Conservation (phyloP, 2,113 vertebrate genomes). For the Malurus alboscapulatus region DNA sequence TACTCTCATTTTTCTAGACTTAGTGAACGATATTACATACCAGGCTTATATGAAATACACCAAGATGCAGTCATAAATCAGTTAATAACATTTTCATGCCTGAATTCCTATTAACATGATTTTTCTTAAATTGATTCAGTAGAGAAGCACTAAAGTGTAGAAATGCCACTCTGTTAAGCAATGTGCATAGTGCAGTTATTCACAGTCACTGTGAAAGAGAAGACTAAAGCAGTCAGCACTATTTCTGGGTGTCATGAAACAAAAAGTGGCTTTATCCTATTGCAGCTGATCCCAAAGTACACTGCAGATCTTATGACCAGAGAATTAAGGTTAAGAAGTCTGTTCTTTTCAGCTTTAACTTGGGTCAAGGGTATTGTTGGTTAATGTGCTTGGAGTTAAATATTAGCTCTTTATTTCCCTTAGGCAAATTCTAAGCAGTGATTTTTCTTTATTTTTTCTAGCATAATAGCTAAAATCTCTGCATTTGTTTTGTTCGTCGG, state of each 20-base stretch:
- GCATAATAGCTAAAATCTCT: conserved; percentile 8
- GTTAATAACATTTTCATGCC: neutral
- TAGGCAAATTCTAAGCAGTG: conserved; percentile 37
- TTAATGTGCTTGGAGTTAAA: conserved; percentile 65
- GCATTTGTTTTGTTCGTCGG: neutral
- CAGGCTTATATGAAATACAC: neutral
- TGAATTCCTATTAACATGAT: neutral
- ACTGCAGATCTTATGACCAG: conserved; percentile 59
- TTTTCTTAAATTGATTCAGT: neutral
- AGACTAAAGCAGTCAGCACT: conserved; percentile 40
- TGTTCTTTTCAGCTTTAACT: conserved; percentile 66
- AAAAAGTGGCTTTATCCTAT: conserved; percentile 66
- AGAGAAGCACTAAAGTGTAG: neutral
- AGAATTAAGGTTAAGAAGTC: conserved; percentile 66
- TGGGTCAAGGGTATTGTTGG: conserved; percentile 63
- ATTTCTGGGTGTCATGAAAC: conserved; percentile 65
- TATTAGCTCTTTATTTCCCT: conserved; percentile 61
- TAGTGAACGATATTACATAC: neutral
- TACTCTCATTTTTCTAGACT: neutral
- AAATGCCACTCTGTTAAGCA: conserved; percentile 20
- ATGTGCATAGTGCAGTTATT: conserved; percentile 42
- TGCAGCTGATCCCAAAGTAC: conserved; percentile 63
- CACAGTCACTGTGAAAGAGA: conserved; percentile 32
- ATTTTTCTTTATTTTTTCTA: conserved; percentile 12
- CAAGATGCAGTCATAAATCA: neutral